Evolutionary conservation across 2,113 vertebrate species (phyloP), one percentile per base, ranked within the genome.

Genomic region (Cyphomyrus discorhynchus): DNA sequence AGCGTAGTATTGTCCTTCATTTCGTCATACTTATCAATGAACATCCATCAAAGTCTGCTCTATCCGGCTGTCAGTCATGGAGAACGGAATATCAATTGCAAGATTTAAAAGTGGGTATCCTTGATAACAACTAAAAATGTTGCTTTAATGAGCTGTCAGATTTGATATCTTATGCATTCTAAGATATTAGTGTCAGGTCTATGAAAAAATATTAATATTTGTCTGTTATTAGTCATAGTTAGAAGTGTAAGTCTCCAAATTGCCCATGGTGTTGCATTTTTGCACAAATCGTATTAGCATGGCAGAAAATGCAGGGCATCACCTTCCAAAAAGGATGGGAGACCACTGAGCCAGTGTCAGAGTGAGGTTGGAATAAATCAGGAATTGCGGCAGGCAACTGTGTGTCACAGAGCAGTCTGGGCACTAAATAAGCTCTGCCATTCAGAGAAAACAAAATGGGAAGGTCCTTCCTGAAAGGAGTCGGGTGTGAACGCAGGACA

Each of bases 241-340:
- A 94, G 86, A 80, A 91, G 94, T 95, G 92, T 93, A 39, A 82
- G 15, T 93, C 94, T 95, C 94, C 91, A 93, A 95, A 96, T 94
- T 95, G 91, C 88, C 94, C 94, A 93, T 93, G 94, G 95, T 96
- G 95, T 92, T 93, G 93, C 95, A 94, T 96, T 92, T 94, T 53
- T 53, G 95, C 96, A 95, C 96, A 94, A 95, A 96, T 95, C 93
- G 95, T 94, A 96, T 96, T 96, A 96, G 94, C 95, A 95, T 95
- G 94, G 95, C 95, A 95, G 90, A 87, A 93, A 95, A 45, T 17
- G 31, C 35, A 49, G n/a, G 10, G 47, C 27, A 19, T 52, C 9
- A n/a, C 11, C 13, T 52, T 39, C 31, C 80, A 83, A 24, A 80
- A 83, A 46, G 85, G 13, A 27, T 27, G 4, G 13, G 85, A 39